Evolutionary conservation across 23 tunicate species (phyloP).

Genomic region (Corella eumyota): DNA sequence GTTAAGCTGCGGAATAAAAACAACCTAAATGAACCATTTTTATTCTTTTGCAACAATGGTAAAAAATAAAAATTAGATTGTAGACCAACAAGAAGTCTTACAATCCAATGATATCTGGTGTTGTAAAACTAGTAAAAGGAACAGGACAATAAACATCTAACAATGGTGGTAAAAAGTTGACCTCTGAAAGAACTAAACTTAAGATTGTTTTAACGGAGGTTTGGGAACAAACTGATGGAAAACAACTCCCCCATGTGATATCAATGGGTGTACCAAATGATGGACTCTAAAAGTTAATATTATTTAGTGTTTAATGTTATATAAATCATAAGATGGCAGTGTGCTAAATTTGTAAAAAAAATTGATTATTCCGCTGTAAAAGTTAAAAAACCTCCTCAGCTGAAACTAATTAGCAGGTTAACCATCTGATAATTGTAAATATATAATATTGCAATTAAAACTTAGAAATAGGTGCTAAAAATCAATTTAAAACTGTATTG

Average conservation of each 20-base stretch:
- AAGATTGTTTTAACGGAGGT: neutral
- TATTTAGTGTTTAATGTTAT: neutral
- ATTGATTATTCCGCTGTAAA: no score
- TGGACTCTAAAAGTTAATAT: neutral
- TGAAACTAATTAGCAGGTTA: no score
- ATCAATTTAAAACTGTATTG: no score
- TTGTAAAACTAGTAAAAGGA: neutral
- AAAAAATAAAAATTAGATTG: neutral
- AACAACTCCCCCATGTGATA: slow-evolving; percentile 27
- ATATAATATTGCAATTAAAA: no score
- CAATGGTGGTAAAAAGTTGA: neutral
- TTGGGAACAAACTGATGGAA: slow-evolving; percentile 32
- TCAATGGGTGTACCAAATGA: slow-evolving; percentile 41
- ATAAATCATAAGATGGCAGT: no score
- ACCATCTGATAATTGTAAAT: no score
- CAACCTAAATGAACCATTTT: no score
- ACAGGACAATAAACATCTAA: slow-evolving; percentile 5
- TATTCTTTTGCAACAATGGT: neutral
- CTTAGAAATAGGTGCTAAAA: no score
- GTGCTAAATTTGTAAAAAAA: no score
- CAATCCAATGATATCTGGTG: slow-evolving; percentile 16
- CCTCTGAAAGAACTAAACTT: neutral
- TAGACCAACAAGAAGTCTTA: slow-evolving; percentile 6
- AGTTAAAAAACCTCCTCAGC: no score
- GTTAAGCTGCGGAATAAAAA: no score